phyloP scores from a whole-genome alignment of 1,140 invertebrate genomes.

The Phocides pigmalion region DNA sequence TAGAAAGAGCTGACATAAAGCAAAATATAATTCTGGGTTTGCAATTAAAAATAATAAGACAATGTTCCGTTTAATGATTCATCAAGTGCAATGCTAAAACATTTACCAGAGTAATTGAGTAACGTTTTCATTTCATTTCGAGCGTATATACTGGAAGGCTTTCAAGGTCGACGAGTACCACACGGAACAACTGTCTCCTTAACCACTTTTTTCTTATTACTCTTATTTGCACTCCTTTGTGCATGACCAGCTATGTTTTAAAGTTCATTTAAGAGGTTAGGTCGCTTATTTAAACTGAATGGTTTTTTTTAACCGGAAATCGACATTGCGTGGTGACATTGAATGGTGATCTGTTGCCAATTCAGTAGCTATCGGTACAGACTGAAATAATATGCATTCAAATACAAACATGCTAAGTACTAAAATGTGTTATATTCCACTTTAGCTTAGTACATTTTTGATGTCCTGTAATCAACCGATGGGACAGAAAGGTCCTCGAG shows the following conservation, averaged over 20 bases:
- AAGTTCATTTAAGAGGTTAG: background rate
- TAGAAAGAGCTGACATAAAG: no score
- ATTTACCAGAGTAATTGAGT: background rate
- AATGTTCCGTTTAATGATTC: background rate
- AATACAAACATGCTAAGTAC: no score
- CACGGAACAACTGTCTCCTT: background rate
- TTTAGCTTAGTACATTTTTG: no score
- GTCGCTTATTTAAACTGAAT: background rate
- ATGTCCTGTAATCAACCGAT: no score
- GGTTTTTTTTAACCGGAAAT: no score
- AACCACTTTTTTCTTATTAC: background rate
- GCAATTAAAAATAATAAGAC: background rate
- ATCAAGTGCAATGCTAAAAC: background rate
- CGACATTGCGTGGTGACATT: no score
- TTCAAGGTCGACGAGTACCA: background rate
- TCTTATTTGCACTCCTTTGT: background rate
- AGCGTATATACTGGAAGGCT: background rate
- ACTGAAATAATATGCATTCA: no score
- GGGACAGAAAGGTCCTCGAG: no score
- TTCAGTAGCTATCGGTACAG: no score
- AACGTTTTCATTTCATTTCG: background rate
- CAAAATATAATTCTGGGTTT: no score
- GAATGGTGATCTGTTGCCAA: no score
- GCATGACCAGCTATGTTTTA: background rate
- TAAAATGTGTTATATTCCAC: no score